Conservation (phyloP, 2,797 vertebrate species). For the Crenuchus spilurus region DNA sequence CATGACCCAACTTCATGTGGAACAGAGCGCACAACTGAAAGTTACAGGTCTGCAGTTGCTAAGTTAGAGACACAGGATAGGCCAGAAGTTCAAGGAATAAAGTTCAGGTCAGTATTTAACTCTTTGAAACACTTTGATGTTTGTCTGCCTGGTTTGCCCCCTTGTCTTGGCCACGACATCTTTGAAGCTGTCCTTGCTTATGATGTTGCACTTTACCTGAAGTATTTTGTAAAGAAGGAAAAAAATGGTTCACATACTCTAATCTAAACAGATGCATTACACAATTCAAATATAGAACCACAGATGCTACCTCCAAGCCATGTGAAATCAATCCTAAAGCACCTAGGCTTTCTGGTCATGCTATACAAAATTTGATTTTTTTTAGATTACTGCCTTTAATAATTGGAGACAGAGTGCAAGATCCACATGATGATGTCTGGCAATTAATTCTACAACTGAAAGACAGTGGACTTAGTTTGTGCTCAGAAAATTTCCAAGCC, state of each 20-base stretch:
- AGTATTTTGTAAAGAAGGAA: conserved; percentile 31
- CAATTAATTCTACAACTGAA: conserved; percentile 16
- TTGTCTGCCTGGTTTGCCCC: not conserved
- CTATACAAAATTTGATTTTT: conserved; percentile 16
- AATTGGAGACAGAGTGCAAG: conserved; percentile 22
- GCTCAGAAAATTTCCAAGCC: conserved; percentile 1
- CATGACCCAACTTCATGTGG: conserved; percentile 20
- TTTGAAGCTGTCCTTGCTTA: conserved; percentile 38
- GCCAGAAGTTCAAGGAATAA: conserved; percentile 13
- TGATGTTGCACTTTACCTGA: conserved; percentile 42
- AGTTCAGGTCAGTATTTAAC: conserved; percentile 27
- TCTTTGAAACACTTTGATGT: conserved; percentile 17
- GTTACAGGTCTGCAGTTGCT: conserved; percentile 20
- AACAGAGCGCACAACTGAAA: conserved; percentile 9
- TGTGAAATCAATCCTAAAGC: conserved; percentile 24
- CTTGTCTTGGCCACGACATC: conserved; percentile 41
- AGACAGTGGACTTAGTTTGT: conserved; percentile 3
- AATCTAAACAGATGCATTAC: conserved; percentile 19
- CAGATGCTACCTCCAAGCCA: conserved; percentile 22
- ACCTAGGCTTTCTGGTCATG: conserved; percentile 1
- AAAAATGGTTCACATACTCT: conserved; percentile 33
- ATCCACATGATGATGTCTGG: conserved; percentile 22
- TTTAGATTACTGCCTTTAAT: conserved; percentile 22
- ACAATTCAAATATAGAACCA: conserved; percentile 8
- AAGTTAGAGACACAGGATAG: not conserved